These are phyloP conservation scores for Acipenser ruthenus DNA, from an alignment of 2,797 vertebrate species.

Conservation along the genomic window DNA sequence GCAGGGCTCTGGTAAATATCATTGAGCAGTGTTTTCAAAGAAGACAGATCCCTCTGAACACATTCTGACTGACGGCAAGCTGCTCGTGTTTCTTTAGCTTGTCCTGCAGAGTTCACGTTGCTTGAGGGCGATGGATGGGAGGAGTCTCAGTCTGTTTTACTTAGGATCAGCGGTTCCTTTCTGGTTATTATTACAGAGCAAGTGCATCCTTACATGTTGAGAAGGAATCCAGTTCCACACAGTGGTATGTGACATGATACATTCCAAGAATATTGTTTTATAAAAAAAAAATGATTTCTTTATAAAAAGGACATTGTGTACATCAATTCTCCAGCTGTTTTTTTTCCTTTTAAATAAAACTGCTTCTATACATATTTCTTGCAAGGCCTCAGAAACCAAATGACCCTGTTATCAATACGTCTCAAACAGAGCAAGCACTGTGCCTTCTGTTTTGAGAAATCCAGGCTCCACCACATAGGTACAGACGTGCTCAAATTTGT, in stretches of 20 bases:
- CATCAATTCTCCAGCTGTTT: no score
- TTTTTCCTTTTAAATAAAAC: no score
- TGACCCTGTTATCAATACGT: no score
- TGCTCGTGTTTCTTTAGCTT: slow-evolving; percentile 4
- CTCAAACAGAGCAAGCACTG: no score
- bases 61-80: neutral
- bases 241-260: slow-evolving; percentile 28
- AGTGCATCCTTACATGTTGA: slow-evolving; percentile 40
- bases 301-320: no score
- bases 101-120: slow-evolving; percentile 21
- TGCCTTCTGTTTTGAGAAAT: no score
- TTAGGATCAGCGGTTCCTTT: slow-evolving; percentile 46
- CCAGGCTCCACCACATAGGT: no score
- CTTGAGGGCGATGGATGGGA: slow-evolving; percentile 26
- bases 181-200: slow-evolving; percentile 51
- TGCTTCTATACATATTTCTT: no score
- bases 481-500: no score
- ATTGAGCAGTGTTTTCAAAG: neutral
- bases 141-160: slow-evolving; percentile 32
- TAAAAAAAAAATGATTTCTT: no score
- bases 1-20: no score
- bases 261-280: neutral
- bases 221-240: slow-evolving; percentile 55
- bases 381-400: no score
- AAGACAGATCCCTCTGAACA: neutral